Evolutionary conservation across 2,797 vertebrate species (phyloP), one percentile per base, ranked within the genome.

Genomic region (Melanogrammus aeglefinus): DNA sequence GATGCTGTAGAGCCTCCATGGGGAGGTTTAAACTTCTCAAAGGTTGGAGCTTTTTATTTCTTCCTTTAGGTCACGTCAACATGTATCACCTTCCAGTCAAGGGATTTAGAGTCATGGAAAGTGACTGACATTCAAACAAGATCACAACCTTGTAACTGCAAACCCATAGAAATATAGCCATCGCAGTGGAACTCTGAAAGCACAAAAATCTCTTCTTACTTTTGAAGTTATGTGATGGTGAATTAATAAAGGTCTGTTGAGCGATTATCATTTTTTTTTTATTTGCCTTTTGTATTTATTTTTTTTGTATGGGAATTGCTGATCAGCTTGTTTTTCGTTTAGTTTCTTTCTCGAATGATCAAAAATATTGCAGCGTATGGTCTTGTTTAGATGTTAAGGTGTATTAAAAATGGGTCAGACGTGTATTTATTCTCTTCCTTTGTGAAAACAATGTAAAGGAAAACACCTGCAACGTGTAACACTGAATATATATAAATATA

Each of bases 371-470:
- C 93, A 93, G 88, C 93, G 86, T 90, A 91, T 91, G 88, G 91
- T 93, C 91, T 92, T 88, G 92, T 94, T 92, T 90, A 90, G 92
- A 89, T 94, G 92, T 94, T 89, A 31, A 87, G 86, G 82, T 92
- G 91, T 91, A 91, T 88, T 88, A 89, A 91, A 92, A 87, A 89
- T 91, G 91, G 89, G 90, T 93, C 90, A 91, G 86, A 92, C 91
- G 83, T 93, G 92, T 93, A 93, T 93, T 90, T 92, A 92, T 94
- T 93, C 91, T 91, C 91, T 93, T 93, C 90, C 90, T 91, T 93
- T 92, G 91, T 93, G 82, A 92, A 90, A 92, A 92, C 87, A 82
- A 86, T 94, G 91, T 93, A 92, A 89, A 93, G 91, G 88, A 78
- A 81, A 77, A 77, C 85, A 90, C 89, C 92, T 69, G 63, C 63